phyloP scores from a whole-genome alignment of 2,113 vertebrate species.

The Stegostoma tigrinum region DNA sequence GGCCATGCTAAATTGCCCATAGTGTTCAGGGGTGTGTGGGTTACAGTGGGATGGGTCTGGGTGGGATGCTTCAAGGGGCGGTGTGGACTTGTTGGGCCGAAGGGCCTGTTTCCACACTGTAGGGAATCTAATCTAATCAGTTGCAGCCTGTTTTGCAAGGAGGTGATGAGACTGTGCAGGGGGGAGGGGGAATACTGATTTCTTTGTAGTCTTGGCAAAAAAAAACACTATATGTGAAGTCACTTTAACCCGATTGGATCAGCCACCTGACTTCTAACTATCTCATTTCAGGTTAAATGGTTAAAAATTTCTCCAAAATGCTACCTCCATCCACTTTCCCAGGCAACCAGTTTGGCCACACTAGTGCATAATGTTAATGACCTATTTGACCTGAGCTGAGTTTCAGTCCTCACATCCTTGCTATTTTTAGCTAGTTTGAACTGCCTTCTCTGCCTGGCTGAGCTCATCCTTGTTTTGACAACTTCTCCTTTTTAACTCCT shows the following conservation, averaged over 20 bases:
- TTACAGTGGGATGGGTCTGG: too few relatives aligned
- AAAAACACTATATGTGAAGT: background rate
- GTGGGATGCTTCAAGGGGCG: too few relatives aligned
- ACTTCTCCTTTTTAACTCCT: too few relatives aligned
- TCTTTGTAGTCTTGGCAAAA: background rate
- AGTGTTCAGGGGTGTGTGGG: too few relatives aligned
- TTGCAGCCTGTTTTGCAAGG: background rate
- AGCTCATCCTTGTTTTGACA: too few relatives aligned
- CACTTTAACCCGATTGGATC: background rate
- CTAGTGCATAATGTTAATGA: background rate
- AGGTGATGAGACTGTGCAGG: background rate
- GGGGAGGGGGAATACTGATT: background rate
- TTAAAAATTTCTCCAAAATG: background rate
- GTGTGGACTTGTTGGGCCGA: too few relatives aligned
- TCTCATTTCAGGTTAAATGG: background rate
- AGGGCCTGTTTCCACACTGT: too few relatives aligned
- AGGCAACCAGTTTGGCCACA: background rate
- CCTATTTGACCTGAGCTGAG: background rate
- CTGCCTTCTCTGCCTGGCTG: background rate
- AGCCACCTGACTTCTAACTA: background rate
- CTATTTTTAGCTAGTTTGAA: background rate
- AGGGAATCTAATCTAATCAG: too few relatives aligned
- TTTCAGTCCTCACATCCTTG: background rate
- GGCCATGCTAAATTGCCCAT: too few relatives aligned
- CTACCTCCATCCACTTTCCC: background rate